Evolutionary conservation across 1,140 invertebrate species (phyloP), one percentile per base, ranked within the genome.

Genomic region (Schlechtendalia chinensis): DNA sequence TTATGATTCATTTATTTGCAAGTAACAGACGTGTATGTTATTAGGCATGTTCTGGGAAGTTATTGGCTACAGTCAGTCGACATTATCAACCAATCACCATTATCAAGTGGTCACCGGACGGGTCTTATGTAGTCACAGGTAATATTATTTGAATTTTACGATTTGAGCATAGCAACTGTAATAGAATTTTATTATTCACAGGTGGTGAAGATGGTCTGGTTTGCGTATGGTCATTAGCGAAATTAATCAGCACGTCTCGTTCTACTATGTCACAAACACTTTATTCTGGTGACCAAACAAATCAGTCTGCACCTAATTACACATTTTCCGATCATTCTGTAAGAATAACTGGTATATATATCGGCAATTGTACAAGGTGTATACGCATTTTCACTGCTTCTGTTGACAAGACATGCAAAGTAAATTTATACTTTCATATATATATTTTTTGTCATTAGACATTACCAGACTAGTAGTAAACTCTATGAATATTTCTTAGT

Each of bases 171-270:
- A 14, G 12, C n/a, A 50, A 50, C 14, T 50, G 12, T 50, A 50
- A 50, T 50, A 50, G n/a, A n/a, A n/a, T n/a, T n/a, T n/a, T n/a
- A n/a, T 50, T 5, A 39, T 39, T 39, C 39, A 27, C 27, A 81
- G 93, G 89, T 4, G 94, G 91, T n/a, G 91, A 95, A 83, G 95
- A 97, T 87, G 93, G 93, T 39, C 87, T 94, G 61, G 90, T 96
- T 11, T 89, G 94, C 82, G 89, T 93, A 0, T 97, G 95, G 93
- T 58, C 77, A 72, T 59, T 84, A 27, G 72, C 77, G 32, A 58
- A 79, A 50, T 81, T 84, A 29, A 50, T 82, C 14, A 29, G 32
- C 19, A 71, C 59, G 47, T 75, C 82, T 80, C 77, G 47, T n/a
- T 54, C 80, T 32, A 54, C 39, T 5, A 56, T 82, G 72, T 85